Evolutionary conservation across 2,113 vertebrate species (phyloP).

Genomic region (Pseudolaguvia tuberculata): DNA sequence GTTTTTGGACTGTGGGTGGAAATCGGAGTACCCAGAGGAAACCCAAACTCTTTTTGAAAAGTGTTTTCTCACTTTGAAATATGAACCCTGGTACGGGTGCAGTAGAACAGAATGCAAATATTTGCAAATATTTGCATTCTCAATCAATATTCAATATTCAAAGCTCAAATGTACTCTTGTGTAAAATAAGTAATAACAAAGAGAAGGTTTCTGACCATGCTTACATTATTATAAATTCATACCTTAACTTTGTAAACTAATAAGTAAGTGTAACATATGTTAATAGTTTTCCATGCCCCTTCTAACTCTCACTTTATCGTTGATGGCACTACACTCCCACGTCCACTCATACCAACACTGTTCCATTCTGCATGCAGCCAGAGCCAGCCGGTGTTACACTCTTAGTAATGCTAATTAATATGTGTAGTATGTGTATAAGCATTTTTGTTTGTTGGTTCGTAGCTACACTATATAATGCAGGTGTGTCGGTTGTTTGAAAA

Average conservation of each 20-base stretch:
- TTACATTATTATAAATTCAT: conserved; percentile 53
- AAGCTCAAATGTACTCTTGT: conserved; percentile 18
- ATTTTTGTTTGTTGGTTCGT: conserved; percentile 3
- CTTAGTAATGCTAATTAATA: neutral
- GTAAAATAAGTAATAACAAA: conserved; percentile 50
- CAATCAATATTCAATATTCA: too few species aligned
- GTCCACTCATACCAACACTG: neutral
- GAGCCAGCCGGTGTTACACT: conserved; percentile 23
- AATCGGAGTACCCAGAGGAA: too few species aligned
- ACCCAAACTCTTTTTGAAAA: too few species aligned
- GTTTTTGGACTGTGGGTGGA: too few species aligned
- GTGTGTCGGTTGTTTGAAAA: conserved; percentile 33
- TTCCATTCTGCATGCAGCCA: neutral
- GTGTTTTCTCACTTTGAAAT: conserved; percentile 53
- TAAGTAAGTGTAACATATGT: conserved; percentile 21
- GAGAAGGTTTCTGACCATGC: conserved; percentile 28
- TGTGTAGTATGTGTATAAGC: conserved; percentile 15
- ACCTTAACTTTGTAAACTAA: conserved; percentile 21
- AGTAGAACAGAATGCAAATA: conserved; percentile 54
- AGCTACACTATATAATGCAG: conserved; percentile 17
- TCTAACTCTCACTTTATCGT: conserved; percentile 23
- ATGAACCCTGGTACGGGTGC: conserved; percentile 46
- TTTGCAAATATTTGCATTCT: too few species aligned
- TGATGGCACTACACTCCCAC: conserved; percentile 2
- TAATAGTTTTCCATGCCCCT: conserved; percentile 10